Evolutionary conservation across 2,888 invertebrate genomes (phyloP), one percentile per base, ranked within the genome.

Genomic region (Eupeodes luniger): DNA sequence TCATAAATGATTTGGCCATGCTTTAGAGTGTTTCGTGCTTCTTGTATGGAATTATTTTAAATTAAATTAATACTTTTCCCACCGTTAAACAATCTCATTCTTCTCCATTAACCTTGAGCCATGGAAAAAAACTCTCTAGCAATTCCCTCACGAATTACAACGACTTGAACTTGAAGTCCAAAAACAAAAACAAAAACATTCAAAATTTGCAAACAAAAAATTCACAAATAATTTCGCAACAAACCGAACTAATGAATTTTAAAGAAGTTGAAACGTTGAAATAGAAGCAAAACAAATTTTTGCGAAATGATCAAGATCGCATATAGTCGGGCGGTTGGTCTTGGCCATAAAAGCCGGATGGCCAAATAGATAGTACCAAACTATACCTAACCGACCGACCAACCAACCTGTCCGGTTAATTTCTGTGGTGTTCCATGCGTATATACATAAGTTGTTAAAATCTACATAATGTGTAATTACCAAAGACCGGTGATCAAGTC

Each of bases 131-230:
- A 59, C 11, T 47, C 6, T 44, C 57, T 34, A 72, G 34, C 57
- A n/a, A 47, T 67, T 69, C 27, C 27, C 27, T 27, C 27, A 27
- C 27, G 3, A 27, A 27, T 27, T 69, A 82, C 19, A 19, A 19
- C 51, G 59, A 69, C 59, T 66, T 82, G 86, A 86, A 86, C 86
- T 86, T 86, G 86, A 82, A 82, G 40, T 78, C 64, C 75, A 79
- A 86, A 72, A 59, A 51, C 53, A 79, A 86, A 72, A 59, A 51
- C 53, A 77, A 62, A 44, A 27, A 27, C 27, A 27, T 27, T 27
- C 49, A 34, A 75, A 62, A 51, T 47, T 59, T 9, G 40, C 40
- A 40, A 49, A 74, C 36, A 44, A 69, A 55, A 67, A 55, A 36
- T 72, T 75, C 5, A 47, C 59, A 76, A 70, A 75, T 47, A 66